Conservation (phyloP, 2,888 invertebrate genomes). For the Stenurella melanura region DNA sequence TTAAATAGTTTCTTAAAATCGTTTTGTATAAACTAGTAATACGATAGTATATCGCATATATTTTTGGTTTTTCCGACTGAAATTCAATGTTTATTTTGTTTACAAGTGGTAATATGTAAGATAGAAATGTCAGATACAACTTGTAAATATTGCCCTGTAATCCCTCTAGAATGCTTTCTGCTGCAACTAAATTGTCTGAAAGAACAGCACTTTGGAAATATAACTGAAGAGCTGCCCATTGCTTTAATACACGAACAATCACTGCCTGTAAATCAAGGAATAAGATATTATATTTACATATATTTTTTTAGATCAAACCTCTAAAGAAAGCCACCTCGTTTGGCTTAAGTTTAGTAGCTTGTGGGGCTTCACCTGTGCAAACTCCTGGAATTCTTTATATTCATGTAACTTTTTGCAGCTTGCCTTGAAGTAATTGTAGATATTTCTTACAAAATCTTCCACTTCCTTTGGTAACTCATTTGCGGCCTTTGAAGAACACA, state of each 20-base stretch:
- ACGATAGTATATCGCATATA: slow-evolving; percentile 24
- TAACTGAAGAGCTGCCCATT: slow-evolving; percentile 23
- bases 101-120: slow-evolving; percentile 46
- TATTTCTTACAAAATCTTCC: slow-evolving; percentile 57
- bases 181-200: slow-evolving; percentile 3
- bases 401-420: slow-evolving; percentile 60
- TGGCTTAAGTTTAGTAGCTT: slow-evolving; percentile 59
- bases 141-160: slow-evolving; percentile 42
- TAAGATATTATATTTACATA: background rate
- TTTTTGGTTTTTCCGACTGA: slow-evolving; percentile 44
- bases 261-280: too few relatives aligned
- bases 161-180: slow-evolving; percentile 17
- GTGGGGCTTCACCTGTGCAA: slow-evolving; percentile 58
- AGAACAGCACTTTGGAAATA: slow-evolving; percentile 25
- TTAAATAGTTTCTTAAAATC: slow-evolving; percentile 43
- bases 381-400: slow-evolving; percentile 60
- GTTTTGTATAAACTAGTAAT: background rate
- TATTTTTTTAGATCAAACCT: slow-evolving; percentile 32
- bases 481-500: slow-evolving; percentile 60
- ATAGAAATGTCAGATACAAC: slow-evolving; percentile 49
- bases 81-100: slow-evolving; percentile 50
- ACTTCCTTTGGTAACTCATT: slow-evolving; percentile 56
- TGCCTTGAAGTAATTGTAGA: slow-evolving; percentile 59
- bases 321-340: slow-evolving; percentile 64
- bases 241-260: slow-evolving; percentile 24